Conservation (phyloP, 2,888 invertebrate genomes). For the Eupithecia pulchellata region DNA sequence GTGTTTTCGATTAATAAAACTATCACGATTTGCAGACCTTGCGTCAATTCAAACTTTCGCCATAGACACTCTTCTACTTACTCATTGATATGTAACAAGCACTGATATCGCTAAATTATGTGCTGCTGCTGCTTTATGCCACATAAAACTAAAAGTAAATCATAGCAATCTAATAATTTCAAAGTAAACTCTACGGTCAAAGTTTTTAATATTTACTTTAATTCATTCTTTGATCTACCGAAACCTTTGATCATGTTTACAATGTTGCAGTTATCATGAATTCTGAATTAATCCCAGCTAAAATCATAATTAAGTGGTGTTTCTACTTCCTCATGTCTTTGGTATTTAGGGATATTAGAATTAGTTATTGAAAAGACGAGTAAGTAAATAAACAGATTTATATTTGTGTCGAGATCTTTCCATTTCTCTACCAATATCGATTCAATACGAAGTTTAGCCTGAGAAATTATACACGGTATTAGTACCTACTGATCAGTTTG, state of each 20-base stretch:
- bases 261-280: conserved; percentile 4
- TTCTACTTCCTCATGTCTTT: too few relatives aligned
- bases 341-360: too few relatives aligned
- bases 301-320: neutral
- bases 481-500: conserved; percentile 23
- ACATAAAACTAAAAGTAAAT: neutral
- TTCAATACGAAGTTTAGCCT: neutral
- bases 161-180: conserved; percentile 21
- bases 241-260: conserved; percentile 32
- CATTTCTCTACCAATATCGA: neutral
- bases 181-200: conserved; percentile 36
- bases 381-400: neutral
- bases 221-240: conserved; percentile 36
- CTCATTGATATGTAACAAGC: conserved; percentile 44
- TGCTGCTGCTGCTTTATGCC: neutral
- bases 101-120: conserved; percentile 16
- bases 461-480: conserved; percentile 35
- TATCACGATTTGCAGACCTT: conserved; percentile 32
- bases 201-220: conserved; percentile 27
- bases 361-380: neutral
- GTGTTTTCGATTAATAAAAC: conserved; percentile 22
- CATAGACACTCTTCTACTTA: conserved; percentile 39
- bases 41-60: conserved; percentile 37
- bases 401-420: neutral
- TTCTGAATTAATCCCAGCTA: neutral